phyloP scores from a whole-genome alignment of 2,888 invertebrate genomes.

The Brachypterus glaber region DNA sequence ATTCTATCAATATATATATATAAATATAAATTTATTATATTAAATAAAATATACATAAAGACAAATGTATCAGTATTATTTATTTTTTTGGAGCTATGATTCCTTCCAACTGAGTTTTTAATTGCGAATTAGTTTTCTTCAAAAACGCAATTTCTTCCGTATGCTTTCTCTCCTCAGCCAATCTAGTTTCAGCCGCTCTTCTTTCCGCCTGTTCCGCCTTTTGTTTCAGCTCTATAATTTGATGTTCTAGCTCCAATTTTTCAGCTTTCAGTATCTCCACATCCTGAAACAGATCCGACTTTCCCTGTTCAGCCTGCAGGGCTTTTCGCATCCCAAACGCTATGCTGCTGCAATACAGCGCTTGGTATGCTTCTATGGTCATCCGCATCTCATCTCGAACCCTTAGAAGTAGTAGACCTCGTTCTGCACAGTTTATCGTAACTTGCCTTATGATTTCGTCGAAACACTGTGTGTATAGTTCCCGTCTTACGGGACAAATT shows the following conservation, averaged over 20 bases:
- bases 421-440: constrained; percentile 93
- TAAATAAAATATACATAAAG: neutral
- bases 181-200: constrained; percentile 69
- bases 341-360: constrained; percentile 92
- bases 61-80: constrained; percentile 21
- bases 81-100: constrained; percentile 91
- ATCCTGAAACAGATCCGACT: constrained; percentile 67
- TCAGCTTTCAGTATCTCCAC: constrained; percentile 61
- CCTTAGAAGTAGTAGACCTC: constrained; percentile 83
- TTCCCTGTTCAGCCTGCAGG: constrained; percentile 86
- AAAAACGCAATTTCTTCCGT: constrained; percentile 85
- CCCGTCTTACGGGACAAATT: constrained; percentile 87
- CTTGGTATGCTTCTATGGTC: constrained; percentile 94
- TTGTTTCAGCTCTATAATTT: constrained; percentile 52
- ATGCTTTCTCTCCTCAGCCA: constrained; percentile 87
- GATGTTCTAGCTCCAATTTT: constrained; percentile 54
- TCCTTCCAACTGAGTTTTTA: constrained; percentile 91
- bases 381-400: constrained; percentile 93
- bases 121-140: constrained; percentile 87
- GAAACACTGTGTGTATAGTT: constrained; percentile 93
- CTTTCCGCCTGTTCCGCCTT: constrained; percentile 77
- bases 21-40: neutral
- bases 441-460: constrained; percentile 91
- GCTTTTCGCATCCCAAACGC: constrained; percentile 98
- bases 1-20: neutral